These are phyloP conservation scores for Mycteria americana DNA, from an alignment of 2,797 vertebrate genomes.

Conservation along the genomic window DNA sequence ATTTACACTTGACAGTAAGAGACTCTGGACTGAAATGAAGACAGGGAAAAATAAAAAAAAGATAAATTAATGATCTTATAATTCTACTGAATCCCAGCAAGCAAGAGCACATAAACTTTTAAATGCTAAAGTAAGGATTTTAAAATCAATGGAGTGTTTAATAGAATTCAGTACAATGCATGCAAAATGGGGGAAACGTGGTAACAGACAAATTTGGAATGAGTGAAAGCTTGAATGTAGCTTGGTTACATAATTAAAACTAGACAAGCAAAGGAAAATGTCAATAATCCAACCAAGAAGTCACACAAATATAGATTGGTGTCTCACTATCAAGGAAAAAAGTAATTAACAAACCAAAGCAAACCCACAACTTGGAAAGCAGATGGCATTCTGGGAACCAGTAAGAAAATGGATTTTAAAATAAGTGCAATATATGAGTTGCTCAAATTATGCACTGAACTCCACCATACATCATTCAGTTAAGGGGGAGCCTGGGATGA, in stretches of 20 bases:
- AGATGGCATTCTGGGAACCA: background rate
- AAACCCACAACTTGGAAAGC: background rate
- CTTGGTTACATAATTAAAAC: conserved; percentile 51
- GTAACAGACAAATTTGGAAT: conserved; percentile 36
- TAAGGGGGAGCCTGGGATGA: background rate
- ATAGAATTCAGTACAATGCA: conserved; percentile 47
- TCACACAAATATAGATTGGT: background rate
- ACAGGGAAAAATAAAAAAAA: background rate
- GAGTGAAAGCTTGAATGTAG: conserved; percentile 3
- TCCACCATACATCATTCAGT: background rate
- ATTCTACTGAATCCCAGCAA: conserved; percentile 31
- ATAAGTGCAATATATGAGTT: background rate
- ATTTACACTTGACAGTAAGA: background rate
- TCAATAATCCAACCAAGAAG: background rate
- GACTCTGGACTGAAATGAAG: background rate
- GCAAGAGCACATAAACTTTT: conserved; percentile 48
- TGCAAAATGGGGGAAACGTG: background rate
- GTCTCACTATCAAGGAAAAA: background rate
- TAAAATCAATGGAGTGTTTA: conserved; percentile 70
- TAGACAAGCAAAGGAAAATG: background rate
- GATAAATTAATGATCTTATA: conserved; percentile 4
- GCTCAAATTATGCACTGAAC: background rate
- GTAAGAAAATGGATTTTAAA: background rate
- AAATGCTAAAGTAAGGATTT: conserved; percentile 64
- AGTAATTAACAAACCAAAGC: background rate